Base-by-base conservation (phyloP, 2,113 vertebrate genomes). In the Sterna hirundo region DNA sequence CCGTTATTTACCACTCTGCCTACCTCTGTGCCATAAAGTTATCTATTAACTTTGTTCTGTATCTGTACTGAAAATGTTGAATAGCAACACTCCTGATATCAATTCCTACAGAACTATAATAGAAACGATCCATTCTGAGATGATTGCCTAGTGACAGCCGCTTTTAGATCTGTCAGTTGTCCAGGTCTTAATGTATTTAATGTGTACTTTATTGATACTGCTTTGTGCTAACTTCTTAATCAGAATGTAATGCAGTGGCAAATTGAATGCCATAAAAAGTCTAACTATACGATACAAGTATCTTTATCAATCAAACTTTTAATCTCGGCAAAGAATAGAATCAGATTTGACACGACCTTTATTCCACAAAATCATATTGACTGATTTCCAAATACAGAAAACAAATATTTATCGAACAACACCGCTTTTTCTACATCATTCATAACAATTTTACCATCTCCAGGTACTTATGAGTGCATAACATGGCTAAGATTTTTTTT, bases 101-200 rank as follows among this genome's bases (percentile, higher is more conserved):
- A 96, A 82, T 86, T 96, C 83, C 92, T 81, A 86, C 68, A 91
- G 74, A 92, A 88, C 60, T 81, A 25, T 77, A 96, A 83, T 30
- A 89, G 90, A 84, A 94, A 94, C 34, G 91, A 93, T 86, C 51
- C 42, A 88, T 96, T 90, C 90, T 68, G 72, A 92, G 38, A 92
- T 60, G 90, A 95, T 40, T 95, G 90, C 15, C 29, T 8, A 51
- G 18, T 92, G 93, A 92, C 88, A 94, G 79, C 83, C 64, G 83
- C 88, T 95, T 93, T 75, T 70, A 90, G 51, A 90, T 86, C 79
- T 96, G 96, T 95, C 96, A 93, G 71, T 78, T 66, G 69, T 94
- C 95, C 96, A 96, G 93, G 64, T 44, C 92, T 93, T 97, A 97
- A 97, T 96, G 96, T 93, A 93, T 92, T 96, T 96, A 83, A 93